Conservation (phyloP, 2,797 vertebrate genomes). For the Sebastes trivittatus region DNA sequence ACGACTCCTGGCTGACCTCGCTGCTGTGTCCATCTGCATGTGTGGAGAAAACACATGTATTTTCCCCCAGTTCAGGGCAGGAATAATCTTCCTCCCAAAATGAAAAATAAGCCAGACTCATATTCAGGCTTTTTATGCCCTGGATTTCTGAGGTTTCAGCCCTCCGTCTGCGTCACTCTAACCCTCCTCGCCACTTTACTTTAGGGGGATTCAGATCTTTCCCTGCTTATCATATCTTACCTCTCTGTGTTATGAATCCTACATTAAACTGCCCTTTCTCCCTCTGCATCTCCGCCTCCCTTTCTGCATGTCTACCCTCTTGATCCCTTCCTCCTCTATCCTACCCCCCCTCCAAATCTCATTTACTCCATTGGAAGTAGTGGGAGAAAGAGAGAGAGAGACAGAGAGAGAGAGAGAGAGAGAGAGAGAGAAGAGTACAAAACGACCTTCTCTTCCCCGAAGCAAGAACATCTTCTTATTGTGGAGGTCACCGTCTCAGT, state of each 20-base stretch:
- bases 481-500: conserved; percentile 80
- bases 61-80: conserved; percentile 23
- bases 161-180: conserved; percentile 10
- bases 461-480: conserved; percentile 84
- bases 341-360: conserved; percentile 74
- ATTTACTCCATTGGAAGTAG: conserved; percentile 79
- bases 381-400: conserved; percentile 41
- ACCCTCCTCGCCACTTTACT: conserved; percentile 39
- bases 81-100: conserved; percentile 51
- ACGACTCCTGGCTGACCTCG: conserved; percentile 49
- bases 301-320: conserved; percentile 69
- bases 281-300: conserved; percentile 44
- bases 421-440: conserved; percentile 70
- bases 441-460: conserved; percentile 83
- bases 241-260: conserved; percentile 58
- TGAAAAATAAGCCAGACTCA: conserved; percentile 39
- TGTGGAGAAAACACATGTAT: conserved; percentile 32
- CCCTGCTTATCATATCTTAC: conserved; percentile 57
- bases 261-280: conserved; percentile 55
- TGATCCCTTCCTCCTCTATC: conserved; percentile 67
- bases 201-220: conserved; percentile 55
- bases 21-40: conserved; percentile 16
- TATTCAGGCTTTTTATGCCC: conserved; percentile 34
- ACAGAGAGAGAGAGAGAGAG: conserved; percentile 39
- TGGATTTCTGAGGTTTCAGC: conserved; percentile 45